Conservation (phyloP, 2,797 vertebrate species). For the Gephyroberyx darwinii region DNA sequence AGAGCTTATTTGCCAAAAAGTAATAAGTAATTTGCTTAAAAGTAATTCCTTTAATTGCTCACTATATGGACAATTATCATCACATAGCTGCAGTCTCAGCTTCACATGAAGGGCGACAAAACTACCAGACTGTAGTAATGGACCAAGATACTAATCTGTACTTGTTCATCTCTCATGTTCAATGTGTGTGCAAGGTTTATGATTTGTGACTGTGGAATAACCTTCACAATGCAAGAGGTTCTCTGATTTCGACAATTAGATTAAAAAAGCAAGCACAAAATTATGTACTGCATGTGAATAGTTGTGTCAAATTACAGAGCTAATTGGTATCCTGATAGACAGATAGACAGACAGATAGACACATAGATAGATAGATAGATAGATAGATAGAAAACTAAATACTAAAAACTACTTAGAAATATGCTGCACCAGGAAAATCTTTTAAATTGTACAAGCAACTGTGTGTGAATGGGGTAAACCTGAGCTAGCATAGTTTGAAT, state of each 20-base stretch:
- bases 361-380: too few species aligned
- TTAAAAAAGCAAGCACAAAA: not conserved
- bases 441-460: slow-evolving; percentile 35
- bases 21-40: too few species aligned
- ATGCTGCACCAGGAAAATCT: slow-evolving; percentile 27
- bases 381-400: too few species aligned
- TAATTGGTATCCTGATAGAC: slow-evolving; percentile 14
- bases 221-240: not conserved
- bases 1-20: not conserved
- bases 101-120: slow-evolving; percentile 13
- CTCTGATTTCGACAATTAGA: not conserved
- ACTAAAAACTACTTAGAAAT: too few species aligned
- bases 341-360: too few species aligned
- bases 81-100: not conserved
- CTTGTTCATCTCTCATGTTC: not conserved
- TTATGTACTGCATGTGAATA: not conserved
- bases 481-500: slow-evolving; percentile 51
- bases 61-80: not conserved
- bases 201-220: not conserved
- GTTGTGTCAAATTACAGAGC: slow-evolving; percentile 1
- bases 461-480: slow-evolving; percentile 27
- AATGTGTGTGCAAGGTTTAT: not conserved
- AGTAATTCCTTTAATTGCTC: not conserved
- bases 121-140: slow-evolving; percentile 11
- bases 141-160: not conserved